These are phyloP conservation scores for Drosophila melanica DNA, from an alignment of 1,140 invertebrate genomes.

Conservation along the genomic window DNA sequence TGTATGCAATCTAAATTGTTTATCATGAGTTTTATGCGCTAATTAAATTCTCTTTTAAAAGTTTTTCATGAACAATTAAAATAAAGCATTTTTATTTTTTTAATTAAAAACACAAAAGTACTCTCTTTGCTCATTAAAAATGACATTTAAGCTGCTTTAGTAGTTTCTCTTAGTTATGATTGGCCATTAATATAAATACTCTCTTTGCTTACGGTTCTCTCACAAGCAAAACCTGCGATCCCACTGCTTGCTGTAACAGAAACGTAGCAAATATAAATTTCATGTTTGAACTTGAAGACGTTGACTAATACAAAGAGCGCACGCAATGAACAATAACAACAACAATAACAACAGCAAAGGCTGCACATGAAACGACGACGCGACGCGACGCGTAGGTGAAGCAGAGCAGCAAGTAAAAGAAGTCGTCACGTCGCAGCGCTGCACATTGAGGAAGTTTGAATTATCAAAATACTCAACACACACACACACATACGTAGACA, in stretches of 20 bases:
- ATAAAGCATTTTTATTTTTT: neutral
- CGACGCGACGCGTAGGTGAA: constrained; percentile 38
- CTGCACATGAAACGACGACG: constrained; percentile 35
- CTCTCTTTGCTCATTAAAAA: neutral
- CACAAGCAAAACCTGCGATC: neutral
- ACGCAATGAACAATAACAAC: constrained; percentile 34
- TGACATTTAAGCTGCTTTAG: neutral
- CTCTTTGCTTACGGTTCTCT: too few relatives aligned
- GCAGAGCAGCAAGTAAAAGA: constrained; percentile 35
- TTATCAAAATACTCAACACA: constrained; percentile 75
- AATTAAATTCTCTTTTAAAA: neutral
- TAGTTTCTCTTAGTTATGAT: neutral
- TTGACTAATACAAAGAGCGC: constrained; percentile 30
- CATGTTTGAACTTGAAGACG: constrained; percentile 43
- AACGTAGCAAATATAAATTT: constrained; percentile 21
- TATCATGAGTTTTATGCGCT: too few relatives aligned
- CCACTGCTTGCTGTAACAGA: neutral
- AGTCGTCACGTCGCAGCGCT: constrained; percentile 28
- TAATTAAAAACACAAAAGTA: neutral
- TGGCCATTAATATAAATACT: too few relatives aligned
- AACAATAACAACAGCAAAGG: constrained; percentile 21
- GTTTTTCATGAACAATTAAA: neutral
- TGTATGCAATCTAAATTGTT: too few relatives aligned
- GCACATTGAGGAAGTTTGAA: constrained; percentile 63
- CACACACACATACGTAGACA: constrained; percentile 16